Evolutionary conservation across 2,113 vertebrate species (phyloP), one percentile per base, ranked within the genome.

Genomic region (Pipa parva): DNA sequence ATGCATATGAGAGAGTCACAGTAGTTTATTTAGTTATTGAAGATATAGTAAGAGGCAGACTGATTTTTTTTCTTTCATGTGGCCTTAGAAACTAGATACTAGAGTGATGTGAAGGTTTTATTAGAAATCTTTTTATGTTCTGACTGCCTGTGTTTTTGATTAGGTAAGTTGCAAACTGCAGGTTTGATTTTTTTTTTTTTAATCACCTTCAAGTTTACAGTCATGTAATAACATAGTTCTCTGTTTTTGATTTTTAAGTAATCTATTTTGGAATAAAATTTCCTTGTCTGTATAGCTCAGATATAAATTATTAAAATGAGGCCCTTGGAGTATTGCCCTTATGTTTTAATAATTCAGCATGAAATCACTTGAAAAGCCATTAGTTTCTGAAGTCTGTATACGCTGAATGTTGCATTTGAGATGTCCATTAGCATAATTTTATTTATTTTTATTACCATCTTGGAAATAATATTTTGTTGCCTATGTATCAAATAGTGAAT

Each of bases 301-400:
- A 28, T 50, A 68, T 60, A 46, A 68, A 68, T 68, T 28, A 60
- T 68, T 70, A 59, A 66, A 68, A 28, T 12, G 42, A 51, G 58
- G 31, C 33, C 58, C 31, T 54, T 52, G 60, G 58, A 42, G 36
- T 50, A 70, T 61, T 70, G 33, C 48, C 58, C 66, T 54, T 39
- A 45, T 70, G 56, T 60, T 68, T 42, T 68, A 68, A 68, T 60
- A 68, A 68, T 68, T 68, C 65, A 68, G 15, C 56, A 52, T 25
- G 37, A 68, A 68, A 68, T 60, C 57, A 60, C 45, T 68, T 68
- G 56, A 45, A 60, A n/a, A 39, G 42, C 56, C 65, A 60, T 68
- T 68, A 39, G 56, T 50, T 68, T 51, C 37, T 51, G 15, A 68
- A 52, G 33, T 50, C 31, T 68, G 45, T 59, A 46, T 50, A 68